phyloP scores from a whole-genome alignment of 2,888 invertebrate species.

The Cerastis rubricosa region DNA sequence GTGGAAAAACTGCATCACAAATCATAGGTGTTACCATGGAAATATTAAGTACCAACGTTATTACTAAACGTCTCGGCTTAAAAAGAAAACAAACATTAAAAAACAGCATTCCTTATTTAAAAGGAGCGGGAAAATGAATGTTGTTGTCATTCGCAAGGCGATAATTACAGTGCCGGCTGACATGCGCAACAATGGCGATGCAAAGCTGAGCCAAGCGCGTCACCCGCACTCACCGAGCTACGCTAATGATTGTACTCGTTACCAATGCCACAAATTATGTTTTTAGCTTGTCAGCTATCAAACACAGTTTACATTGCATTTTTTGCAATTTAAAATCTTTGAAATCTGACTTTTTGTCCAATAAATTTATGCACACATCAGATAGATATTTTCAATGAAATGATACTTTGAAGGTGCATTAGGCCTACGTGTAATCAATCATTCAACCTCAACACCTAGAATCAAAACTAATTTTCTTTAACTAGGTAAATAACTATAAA shows the following conservation, averaged over 20 bases:
- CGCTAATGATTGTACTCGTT: constrained; percentile 69
- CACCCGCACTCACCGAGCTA: constrained; percentile 69
- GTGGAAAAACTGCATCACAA: constrained; percentile 28
- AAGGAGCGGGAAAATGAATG: constrained; percentile 38
- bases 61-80: background rate
- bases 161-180: constrained; percentile 78
- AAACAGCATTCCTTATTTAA: constrained; percentile 24
- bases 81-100: constrained; percentile 20
- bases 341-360: background rate
- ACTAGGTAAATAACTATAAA: constrained; percentile 11
- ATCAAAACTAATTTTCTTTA: constrained; percentile 2
- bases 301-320: constrained; percentile 28
- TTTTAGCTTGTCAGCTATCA: constrained; percentile 38
- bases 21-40: constrained; percentile 10
- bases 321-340: background rate
- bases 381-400: background rate
- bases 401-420: background rate
- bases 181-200: constrained; percentile 69
- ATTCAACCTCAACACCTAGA: background rate
- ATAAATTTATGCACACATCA: background rate
- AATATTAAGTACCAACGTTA: background rate
- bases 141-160: constrained; percentile 74
- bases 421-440: background rate
- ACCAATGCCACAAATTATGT: constrained; percentile 54
- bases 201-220: constrained; percentile 58